Evolutionary conservation across 2,797 vertebrate genomes (phyloP).

Genomic region (Merluccius polli): DNA sequence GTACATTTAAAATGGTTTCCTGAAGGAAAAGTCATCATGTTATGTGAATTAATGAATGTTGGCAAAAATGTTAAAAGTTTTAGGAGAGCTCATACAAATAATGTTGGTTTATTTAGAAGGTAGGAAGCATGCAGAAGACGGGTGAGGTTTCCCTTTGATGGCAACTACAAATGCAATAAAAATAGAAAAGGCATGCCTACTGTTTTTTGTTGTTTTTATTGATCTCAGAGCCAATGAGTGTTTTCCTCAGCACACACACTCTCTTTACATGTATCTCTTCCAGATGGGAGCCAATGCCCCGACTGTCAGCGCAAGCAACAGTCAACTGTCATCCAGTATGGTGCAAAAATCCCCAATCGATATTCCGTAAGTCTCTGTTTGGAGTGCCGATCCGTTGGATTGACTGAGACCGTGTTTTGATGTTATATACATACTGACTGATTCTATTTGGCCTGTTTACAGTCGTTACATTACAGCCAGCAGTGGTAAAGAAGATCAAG

Average conservation of each 20-base stretch:
- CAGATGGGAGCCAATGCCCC: conserved; percentile 40
- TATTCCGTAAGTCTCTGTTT: conserved; percentile 50
- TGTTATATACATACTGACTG: background rate
- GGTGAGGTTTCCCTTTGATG: too few relatives aligned
- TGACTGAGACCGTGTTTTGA: background rate
- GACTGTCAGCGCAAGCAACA: conserved; percentile 32
- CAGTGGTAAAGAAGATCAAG: conserved; percentile 57
- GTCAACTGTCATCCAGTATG: conserved; percentile 9
- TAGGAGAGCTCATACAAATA: background rate
- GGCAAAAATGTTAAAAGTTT: background rate
- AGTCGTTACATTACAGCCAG: conserved; percentile 64
- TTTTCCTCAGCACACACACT: background rate
- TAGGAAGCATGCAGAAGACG: too few relatives aligned
- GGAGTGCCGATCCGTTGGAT: background rate
- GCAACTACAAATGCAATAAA: too few relatives aligned
- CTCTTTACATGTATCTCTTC: background rate
- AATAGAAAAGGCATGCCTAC: background rate
- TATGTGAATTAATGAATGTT: background rate
- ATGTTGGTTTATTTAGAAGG: background rate
- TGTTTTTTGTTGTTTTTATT: background rate
- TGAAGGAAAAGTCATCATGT: background rate
- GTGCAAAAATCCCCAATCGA: conserved; percentile 50
- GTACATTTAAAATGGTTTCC: background rate
- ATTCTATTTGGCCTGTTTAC: conserved; percentile 12
- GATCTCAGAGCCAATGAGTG: background rate